Evolutionary conservation across 1,140 invertebrate genomes (phyloP), one percentile per base, ranked within the genome.

Genomic region (Meloidogyne floridensis): DNA sequence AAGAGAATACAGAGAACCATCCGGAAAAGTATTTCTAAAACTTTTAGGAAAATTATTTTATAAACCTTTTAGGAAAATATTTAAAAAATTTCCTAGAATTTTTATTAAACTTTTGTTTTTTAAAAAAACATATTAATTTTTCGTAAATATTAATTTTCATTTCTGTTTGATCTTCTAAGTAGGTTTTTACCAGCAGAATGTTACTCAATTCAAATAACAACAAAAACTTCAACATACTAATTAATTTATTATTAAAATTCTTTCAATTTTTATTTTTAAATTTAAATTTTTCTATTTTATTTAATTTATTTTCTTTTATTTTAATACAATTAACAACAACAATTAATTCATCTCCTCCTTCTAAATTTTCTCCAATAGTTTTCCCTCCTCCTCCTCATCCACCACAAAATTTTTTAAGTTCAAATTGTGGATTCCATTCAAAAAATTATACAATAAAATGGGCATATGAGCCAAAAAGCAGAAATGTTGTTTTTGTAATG

Each of bases 401-500:
- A 15, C 13, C 56, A 59, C 56, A 15, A 59, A 59, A 59, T 15
- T 59, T n/a, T 65, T n/a, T 65, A n/a, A 65, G 18, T 20, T 54
- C 54, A 8, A 65, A 79, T 47, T 86, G 85, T 72, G 80, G 80
- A 5, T 86, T 87, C 69, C 18, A 71, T 7, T 18, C 81, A 8
- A 70, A 56, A 20, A 69, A 84, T 75, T 86, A 86, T 51, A 71
- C 79, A 13, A 59, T 86, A 5, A 79, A 86, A 82, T 86, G 85
- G 85, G 85, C 86, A 18, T 86, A 80, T 65, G 85, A 86, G 54
- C 86, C 85, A 15, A 51, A 73, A 42, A 85, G 70, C 20, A 75
- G 71, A 70, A 87, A 80, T 77, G 72, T 85, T n/a, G 86, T 86
- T 8, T 86, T 86, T 72, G 85, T 86, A 8, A 65, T 86, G 9